These are phyloP conservation scores for Chaetura pelagica DNA, from an alignment of 2,113 vertebrate genomes.

Conservation along the genomic window DNA sequence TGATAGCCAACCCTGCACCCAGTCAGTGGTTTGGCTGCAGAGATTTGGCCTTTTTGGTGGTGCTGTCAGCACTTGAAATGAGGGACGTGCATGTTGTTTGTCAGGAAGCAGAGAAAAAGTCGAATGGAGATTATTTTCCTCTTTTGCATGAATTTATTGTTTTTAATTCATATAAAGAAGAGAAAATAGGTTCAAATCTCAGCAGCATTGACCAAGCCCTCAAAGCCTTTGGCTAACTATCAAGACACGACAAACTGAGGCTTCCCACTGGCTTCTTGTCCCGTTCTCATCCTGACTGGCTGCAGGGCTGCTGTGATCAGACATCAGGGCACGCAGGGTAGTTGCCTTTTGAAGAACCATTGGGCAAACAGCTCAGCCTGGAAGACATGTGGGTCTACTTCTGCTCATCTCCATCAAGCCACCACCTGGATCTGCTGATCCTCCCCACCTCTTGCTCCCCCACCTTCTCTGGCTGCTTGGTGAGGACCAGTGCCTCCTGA, in stretches of 20 bases:
- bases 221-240: background rate
- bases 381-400: background rate
- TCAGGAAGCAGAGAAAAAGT: background rate
- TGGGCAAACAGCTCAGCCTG: background rate
- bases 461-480: background rate
- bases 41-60: background rate
- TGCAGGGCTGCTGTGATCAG: background rate
- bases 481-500: background rate
- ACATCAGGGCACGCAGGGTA: fast-evolving
- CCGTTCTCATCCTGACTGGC: background rate
- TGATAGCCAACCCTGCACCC: background rate
- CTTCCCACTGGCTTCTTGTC: background rate
- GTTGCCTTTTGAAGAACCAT: constrained; percentile 39
- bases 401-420: background rate
- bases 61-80: background rate
- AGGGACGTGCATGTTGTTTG: background rate
- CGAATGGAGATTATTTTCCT: background rate
- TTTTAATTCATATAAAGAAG: background rate
- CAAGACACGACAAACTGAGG: background rate
- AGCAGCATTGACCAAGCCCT: background rate
- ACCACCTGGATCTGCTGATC: fast-evolving
- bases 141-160: background rate
- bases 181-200: background rate
- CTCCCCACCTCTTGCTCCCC: background rate
- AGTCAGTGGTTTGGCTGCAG: background rate